phyloP scores from a whole-genome alignment of 35 echinoderm and acorn worm genomes.

The Amphiura filiformis region DNA sequence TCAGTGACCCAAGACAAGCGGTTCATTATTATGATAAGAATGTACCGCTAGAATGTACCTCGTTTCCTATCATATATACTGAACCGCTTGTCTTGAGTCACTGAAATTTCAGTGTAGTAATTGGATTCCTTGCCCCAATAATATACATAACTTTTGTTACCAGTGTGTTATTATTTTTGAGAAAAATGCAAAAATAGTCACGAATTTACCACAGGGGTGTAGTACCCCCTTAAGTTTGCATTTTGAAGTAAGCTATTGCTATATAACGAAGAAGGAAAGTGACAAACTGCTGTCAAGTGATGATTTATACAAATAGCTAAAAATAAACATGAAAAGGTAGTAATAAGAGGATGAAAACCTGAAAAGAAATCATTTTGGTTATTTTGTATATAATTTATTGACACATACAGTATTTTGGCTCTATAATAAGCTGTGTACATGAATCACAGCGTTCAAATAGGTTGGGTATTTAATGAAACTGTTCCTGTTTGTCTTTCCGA shows the following conservation, averaged over 20 bases:
- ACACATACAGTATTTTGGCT: neutral
- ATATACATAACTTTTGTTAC: no score
- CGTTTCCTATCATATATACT: no score
- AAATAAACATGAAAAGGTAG: neutral
- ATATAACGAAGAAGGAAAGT: neutral
- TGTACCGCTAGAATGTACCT: no score
- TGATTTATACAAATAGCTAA: neutral
- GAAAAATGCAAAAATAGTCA: neutral
- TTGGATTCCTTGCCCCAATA: no score
- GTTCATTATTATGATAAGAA: no score
- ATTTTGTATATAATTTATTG: neutral
- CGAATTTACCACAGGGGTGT: no score
- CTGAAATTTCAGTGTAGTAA: no score
- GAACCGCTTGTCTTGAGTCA: no score
- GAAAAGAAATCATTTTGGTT: neutral
- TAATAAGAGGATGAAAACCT: neutral
- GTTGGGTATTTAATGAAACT: neutral
- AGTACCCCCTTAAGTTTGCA: no score
- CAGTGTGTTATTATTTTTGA: no score
- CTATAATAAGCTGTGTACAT: neutral
- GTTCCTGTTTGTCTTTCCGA: neutral
- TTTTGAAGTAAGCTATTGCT: no score
- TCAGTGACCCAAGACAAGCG: no score
- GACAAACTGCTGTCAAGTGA: neutral
- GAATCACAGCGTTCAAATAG: neutral